phyloP scores from a whole-genome alignment of 2,113 vertebrate species.

The Arizona elegans region DNA sequence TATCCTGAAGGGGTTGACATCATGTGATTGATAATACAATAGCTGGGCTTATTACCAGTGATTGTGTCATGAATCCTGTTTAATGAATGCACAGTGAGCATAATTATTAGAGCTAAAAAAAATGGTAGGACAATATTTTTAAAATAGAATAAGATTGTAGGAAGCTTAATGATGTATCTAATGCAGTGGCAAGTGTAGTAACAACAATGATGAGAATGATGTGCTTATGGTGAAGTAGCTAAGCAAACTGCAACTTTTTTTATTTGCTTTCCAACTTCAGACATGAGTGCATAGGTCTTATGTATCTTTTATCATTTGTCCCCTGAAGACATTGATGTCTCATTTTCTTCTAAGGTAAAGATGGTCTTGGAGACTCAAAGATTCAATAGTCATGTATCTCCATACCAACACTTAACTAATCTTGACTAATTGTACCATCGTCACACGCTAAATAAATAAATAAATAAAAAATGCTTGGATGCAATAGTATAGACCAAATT shows the following conservation, averaged over 20 bases:
- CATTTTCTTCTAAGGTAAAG: neutral
- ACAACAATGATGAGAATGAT: neutral
- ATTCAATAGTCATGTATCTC: neutral
- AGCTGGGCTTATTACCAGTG: neutral
- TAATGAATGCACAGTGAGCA: neutral
- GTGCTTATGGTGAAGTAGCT: neutral
- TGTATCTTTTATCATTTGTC: neutral
- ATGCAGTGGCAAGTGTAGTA: neutral
- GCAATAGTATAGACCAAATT: neutral
- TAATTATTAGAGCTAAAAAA: neutral
- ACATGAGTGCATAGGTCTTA: neutral
- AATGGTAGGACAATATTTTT: neutral
- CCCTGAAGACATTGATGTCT: neutral
- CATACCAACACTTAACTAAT: neutral
- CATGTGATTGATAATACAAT: neutral
- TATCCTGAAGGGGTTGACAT: neutral
- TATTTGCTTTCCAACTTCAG: neutral
- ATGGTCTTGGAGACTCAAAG: neutral
- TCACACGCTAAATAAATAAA: neutral
- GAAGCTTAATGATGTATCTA: neutral
- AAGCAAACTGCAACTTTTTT: neutral
- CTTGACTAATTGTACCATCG: neutral
- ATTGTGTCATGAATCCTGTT: neutral
- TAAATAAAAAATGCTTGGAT: neutral
- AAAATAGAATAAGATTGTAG: neutral